Base-by-base conservation (phyloP, 1,140 invertebrate genomes). In the Pollicipes pollicipes region DNA sequence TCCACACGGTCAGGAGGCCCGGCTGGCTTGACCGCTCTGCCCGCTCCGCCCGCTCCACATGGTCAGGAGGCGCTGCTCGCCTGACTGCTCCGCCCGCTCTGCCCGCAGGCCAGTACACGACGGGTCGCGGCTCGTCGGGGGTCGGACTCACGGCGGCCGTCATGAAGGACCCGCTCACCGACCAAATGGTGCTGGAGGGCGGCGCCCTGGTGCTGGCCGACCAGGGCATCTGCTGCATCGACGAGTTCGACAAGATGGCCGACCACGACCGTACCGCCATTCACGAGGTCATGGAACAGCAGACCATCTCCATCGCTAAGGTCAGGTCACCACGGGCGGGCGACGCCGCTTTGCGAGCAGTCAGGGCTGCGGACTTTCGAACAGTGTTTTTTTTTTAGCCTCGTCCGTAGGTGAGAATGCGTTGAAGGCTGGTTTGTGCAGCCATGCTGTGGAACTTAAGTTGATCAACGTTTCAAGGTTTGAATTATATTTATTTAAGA, bases 161-260 rank as follows among this genome's bases (percentile, higher is more conserved):
- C 0, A 88, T 98, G 84, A 98, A 97, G 83, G 97, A 99, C 82
- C 92, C 93, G 0, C 79, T 98, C 27, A 99, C 97, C 0, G 93
- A 93, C 3, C 94, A 99, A 82, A 95, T 98, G 93, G 91, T 90
- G 74, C 79, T 99, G 4, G 97, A 99, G 81, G 97, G 96, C 37
- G 97, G 97, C 29, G 95, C 97, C n/a, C 81, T 99, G 1, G 97
- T 99, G 21, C 79, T 99, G 68, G 97, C 97, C 26, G 97, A 99
- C 83, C 88, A 95, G 74, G 86, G 97, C 30, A 91, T 99, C 58
- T 99, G 97, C 79, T 99, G 97, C 78, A 99, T 99, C 80, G 97
- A 99, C 78, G 97, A 99, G 82, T 99, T 99, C 82, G 97, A 99
- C 80, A 99, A 99, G 83, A 99, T 99, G 96, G 89, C 94, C 66